Evolutionary conservation across 2,113 vertebrate genomes (phyloP), one percentile per base, ranked within the genome.

Genomic region (Irena cyanogastra): DNA sequence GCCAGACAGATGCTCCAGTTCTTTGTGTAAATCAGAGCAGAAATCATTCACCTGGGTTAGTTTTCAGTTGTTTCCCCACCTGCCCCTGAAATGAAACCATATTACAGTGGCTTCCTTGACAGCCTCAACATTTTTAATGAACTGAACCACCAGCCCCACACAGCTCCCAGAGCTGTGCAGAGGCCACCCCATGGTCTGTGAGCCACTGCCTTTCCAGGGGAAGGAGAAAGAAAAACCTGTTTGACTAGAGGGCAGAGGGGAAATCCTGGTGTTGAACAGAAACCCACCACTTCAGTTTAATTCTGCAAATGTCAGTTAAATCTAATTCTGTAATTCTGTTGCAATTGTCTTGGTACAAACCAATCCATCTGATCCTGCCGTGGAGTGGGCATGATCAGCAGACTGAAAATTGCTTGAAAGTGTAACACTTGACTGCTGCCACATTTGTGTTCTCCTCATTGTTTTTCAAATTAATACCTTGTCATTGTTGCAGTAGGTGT

Each of bases 391-490:
- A 97, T 69, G 26, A 95, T 97, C 91, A 44, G 90, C 76, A 83
- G 95, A 68, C 95, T 97, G 98, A 97, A 98, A 97, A 98, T 98
- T 98, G 97, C 98, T 98, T 99, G 97, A 98, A 98, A 98, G 97
- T 97, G 91, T 98, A 98, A 97, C 97, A 96, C 96, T 98, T 98
- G 97, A 98, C 98, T 98, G 97, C 98, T 98, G 98, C 98, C 97
- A 98, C 98, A 86, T 98, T 97, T 93, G 79, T 97, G 97, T 97
- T 97, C 97, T 98, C 97, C 95, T 97, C 98, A 97, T 98, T 98
- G 97, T 98, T 98, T 99, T 98, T 99, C 98, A 99, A 99, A 99
- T 99, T 97, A 99, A 98, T 98, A 98, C 98, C 98, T 98, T 98
- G 98, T 99, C 98, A 98, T 98, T 98, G 98, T 98, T 98, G 97